Evolutionary conservation across 2,888 invertebrate genomes (phyloP).

Genomic region (Teleiodes luculella): DNA sequence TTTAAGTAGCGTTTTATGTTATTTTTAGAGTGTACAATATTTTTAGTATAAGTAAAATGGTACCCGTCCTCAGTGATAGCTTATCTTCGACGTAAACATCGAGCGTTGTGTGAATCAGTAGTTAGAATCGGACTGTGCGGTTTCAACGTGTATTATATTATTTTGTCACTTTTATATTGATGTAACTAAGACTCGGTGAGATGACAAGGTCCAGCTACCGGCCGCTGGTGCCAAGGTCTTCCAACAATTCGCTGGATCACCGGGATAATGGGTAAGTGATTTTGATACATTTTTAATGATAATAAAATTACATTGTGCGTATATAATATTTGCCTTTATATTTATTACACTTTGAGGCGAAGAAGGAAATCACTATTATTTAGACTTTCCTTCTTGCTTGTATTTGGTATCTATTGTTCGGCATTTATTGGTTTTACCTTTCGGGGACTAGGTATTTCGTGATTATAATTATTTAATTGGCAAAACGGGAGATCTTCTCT

Average conservation of each 20-base stretch:
- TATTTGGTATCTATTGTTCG: too few relatives aligned
- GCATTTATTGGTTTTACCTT: too few relatives aligned
- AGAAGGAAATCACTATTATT: too few relatives aligned
- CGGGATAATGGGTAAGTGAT: constrained; percentile 61
- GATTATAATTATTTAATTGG: too few relatives aligned
- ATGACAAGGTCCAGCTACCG: constrained; percentile 72
- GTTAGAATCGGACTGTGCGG: constrained; percentile 37
- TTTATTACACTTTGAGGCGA: too few relatives aligned
- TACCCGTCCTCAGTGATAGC: constrained; percentile 46
- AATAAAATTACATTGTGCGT: too few relatives aligned
- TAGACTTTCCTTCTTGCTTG: too few relatives aligned
- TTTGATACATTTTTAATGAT: too few relatives aligned
- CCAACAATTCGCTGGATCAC: constrained; percentile 60
- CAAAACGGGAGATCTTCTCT: too few relatives aligned
- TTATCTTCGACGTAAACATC: constrained; percentile 31
- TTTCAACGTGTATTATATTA: constrained; percentile 37
- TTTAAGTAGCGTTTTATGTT: constrained; percentile 15
- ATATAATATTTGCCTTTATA: too few relatives aligned
- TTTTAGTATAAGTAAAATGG: background rate
- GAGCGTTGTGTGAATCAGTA: constrained; percentile 60
- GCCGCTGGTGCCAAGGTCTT: constrained; percentile 64
- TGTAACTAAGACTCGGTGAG: background rate
- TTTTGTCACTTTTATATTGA: background rate
- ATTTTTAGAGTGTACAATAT: constrained; percentile 22
- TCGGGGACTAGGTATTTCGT: too few relatives aligned